Evolutionary conservation across 2,797 vertebrate genomes (phyloP).

Genomic region (Graptemys geographica): DNA sequence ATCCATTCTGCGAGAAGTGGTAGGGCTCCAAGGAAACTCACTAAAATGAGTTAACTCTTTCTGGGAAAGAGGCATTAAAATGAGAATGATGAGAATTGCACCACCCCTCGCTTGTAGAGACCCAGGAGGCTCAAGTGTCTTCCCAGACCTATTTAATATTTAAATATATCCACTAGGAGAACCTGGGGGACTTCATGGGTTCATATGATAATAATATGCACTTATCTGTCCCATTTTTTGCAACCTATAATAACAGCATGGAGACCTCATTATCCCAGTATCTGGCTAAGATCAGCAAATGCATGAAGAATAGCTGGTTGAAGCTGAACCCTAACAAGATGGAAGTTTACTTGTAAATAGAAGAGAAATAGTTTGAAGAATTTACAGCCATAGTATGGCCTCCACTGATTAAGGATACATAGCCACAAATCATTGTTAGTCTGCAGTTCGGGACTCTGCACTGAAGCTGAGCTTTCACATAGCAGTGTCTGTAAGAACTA

Average conservation of each 20-base stretch:
- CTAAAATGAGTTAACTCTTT: neutral
- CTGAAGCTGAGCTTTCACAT: fast-evolving
- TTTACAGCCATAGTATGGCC: fast-evolving
- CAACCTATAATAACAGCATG: neutral
- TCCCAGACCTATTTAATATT: neutral
- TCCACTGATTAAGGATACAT: neutral
- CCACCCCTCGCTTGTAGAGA: neutral
- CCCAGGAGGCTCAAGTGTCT: neutral
- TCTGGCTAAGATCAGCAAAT: neutral
- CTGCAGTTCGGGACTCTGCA: fast-evolving
- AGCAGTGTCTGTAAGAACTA: neutral
- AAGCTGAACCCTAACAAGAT: neutral
- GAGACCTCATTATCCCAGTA: neutral
- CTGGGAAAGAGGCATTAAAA: neutral
- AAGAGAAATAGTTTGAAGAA: neutral
- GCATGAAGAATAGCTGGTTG: neutral
- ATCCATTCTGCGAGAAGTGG: neutral
- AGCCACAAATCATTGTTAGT: neutral
- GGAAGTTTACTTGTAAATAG: neutral
- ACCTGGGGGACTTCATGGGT: neutral
- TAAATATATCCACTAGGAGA: neutral
- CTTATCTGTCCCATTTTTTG: fast-evolving
- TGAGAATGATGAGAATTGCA: neutral
- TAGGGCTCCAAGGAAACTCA: neutral
- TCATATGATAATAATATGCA: fast-evolving